Evolutionary conservation across 2,113 vertebrate genomes (phyloP).

Genomic region (Calypte anna): DNA sequence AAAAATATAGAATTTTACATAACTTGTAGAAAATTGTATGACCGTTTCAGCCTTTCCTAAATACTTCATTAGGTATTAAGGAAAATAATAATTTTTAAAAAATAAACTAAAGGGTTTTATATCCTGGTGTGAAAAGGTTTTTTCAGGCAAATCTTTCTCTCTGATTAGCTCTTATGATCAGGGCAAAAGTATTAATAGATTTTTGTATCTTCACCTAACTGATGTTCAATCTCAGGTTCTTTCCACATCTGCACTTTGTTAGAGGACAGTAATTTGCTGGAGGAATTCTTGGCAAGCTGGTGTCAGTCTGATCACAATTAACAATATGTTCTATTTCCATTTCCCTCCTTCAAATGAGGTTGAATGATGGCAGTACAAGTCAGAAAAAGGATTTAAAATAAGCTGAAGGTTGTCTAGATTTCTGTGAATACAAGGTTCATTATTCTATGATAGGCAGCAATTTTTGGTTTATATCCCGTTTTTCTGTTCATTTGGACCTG

Average conservation of each 20-base stretch:
- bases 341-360: not conserved
- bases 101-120: not conserved
- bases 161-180: not conserved
- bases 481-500: not conserved
- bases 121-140: not conserved
- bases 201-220: not conserved
- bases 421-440: not conserved
- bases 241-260: not conserved
- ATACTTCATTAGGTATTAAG: not conserved
- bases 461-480: not conserved
- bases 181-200: not conserved
- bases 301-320: slow-evolving; percentile 34
- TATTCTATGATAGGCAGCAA: not conserved
- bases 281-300: not conserved
- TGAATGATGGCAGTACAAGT: not conserved
- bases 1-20: not conserved
- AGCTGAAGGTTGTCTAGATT: not conserved
- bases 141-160: not conserved
- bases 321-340: not conserved
- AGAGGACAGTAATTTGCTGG: not conserved
- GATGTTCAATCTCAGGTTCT: not conserved
- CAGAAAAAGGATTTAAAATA: slow-evolving; percentile 1
- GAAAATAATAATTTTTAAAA: not conserved
- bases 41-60: not conserved
- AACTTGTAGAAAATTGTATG: not conserved